Conservation (phyloP, 2,888 invertebrate genomes). For the Drosophila mimetica region DNA sequence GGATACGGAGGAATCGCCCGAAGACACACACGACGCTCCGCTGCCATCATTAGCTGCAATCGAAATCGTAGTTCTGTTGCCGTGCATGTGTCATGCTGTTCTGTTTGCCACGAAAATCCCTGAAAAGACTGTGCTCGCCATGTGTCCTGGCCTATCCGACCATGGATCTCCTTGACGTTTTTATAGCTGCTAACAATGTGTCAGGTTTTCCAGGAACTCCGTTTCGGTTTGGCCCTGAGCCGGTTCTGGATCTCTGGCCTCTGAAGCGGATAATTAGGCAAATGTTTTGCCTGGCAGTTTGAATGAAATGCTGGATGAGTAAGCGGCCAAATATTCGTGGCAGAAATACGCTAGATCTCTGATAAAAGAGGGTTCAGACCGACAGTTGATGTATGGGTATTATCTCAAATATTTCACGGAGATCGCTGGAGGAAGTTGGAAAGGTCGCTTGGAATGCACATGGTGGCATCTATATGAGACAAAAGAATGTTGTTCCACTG, state of each 20-base stretch:
- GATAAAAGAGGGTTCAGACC: conserved; percentile 19
- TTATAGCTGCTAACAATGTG: conserved; percentile 78
- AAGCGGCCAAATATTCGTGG: conserved; percentile 31
- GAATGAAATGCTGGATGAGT: conserved; percentile 42
- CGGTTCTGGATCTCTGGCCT: conserved; percentile 10
- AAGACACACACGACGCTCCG: conserved; percentile 70
- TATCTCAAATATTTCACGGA: conserved; percentile 29
- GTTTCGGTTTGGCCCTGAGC: conserved; percentile 17
- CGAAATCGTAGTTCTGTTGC: conserved; percentile 25
- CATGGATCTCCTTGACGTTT: conserved; percentile 66
- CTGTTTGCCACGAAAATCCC: conserved; percentile 62
- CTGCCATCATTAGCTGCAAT: conserved; percentile 60
- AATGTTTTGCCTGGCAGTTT: conserved; percentile 54
- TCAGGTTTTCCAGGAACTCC: conserved; percentile 74
- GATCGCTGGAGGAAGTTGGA: conserved; percentile 29
- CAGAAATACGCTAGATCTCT: conserved; percentile 37
- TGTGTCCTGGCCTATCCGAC: conserved; percentile 60
- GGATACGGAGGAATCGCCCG: conserved; percentile 34
- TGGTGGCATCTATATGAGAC: conserved; percentile 27
- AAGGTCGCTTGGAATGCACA: conserved; percentile 24
- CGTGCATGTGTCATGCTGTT: conserved; percentile 68
- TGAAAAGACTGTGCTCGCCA: conserved; percentile 61
- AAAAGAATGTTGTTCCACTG: conserved; percentile 20
- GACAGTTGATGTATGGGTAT: conserved; percentile 14
- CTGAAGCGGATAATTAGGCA: conserved; percentile 64